Evolutionary conservation across 1,140 invertebrate genomes (phyloP).

Genomic region (Sipha flava): DNA sequence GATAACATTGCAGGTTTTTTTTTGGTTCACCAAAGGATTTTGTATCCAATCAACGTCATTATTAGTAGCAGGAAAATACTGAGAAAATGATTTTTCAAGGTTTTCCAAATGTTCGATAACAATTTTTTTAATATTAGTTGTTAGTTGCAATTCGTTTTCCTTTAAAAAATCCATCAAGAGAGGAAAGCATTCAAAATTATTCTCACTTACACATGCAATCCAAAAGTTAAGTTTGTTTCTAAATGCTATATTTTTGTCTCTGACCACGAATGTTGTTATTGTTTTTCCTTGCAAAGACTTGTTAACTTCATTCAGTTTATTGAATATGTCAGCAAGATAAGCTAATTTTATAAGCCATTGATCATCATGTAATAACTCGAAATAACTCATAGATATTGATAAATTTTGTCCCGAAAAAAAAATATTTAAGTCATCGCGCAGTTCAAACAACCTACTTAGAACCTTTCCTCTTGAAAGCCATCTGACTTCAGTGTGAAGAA

Average conservation of each 20-base stretch:
- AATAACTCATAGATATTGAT: neutral
- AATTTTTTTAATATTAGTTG: neutral
- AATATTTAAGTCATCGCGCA: slow-evolving; percentile 37
- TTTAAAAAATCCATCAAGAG: neutral
- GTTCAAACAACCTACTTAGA: slow-evolving; percentile 42
- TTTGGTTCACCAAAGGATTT: neutral
- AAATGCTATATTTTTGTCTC: neutral
- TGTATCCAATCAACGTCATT: neutral
- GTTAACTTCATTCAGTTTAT: slow-evolving; percentile 40
- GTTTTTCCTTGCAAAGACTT: neutral
- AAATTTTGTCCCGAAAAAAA: neutral
- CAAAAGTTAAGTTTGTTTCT: neutral
- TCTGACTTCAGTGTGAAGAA: slow-evolving; percentile 40
- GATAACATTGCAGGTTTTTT: neutral
- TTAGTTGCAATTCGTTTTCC: neutral
- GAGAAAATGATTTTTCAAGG: neutral
- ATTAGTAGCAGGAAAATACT: neutral
- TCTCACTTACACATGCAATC: neutral
- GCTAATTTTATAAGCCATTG: neutral
- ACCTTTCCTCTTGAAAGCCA: slow-evolving; percentile 42
- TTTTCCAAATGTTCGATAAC: neutral
- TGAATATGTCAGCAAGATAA: neutral
- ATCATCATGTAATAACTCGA: neutral
- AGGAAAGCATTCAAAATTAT: neutral
- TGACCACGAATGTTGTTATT: neutral